phyloP scores from a whole-genome alignment of 2,888 invertebrate species.

The Eristalinus aeneus region DNA sequence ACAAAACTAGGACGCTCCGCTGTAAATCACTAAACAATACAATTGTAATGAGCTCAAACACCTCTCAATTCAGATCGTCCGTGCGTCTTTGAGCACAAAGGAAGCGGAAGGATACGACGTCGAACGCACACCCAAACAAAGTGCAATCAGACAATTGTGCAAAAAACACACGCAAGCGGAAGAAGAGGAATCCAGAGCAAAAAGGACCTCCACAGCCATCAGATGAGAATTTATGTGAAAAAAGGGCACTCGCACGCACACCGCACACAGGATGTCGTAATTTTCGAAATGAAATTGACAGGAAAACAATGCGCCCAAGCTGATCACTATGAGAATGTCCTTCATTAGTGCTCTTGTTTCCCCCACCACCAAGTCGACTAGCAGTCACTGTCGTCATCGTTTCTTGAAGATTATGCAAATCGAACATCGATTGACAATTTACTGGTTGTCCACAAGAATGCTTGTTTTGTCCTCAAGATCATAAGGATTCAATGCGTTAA shows the following conservation, averaged over 20 bases:
- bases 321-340: constrained; percentile 46
- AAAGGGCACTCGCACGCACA: not conserved
- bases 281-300: constrained; percentile 40
- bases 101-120: constrained; percentile 32
- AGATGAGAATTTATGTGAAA: constrained; percentile 46
- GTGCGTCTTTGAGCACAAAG: constrained; percentile 31
- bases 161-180: constrained; percentile 1
- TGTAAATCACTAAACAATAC: constrained; percentile 57
- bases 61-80: not conserved
- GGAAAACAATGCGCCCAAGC: constrained; percentile 12
- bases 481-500: constrained; percentile 27
- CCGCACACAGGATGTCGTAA: constrained; percentile 34
- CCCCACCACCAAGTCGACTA: not conserved
- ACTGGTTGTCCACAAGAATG: constrained; percentile 12
- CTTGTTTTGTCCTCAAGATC: constrained; percentile 31
- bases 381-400: not conserved
- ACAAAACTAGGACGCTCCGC: not conserved
- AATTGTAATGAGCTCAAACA: constrained; percentile 35
- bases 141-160: constrained; percentile 33
- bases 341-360: constrained; percentile 55
- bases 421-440: constrained; percentile 17
- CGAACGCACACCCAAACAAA: not conserved
- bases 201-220: not conserved
- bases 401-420: constrained; percentile 32
- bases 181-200: not conserved